Evolutionary conservation across 2,797 vertebrate genomes (phyloP).

Genomic region (Coreius guichenoti): DNA sequence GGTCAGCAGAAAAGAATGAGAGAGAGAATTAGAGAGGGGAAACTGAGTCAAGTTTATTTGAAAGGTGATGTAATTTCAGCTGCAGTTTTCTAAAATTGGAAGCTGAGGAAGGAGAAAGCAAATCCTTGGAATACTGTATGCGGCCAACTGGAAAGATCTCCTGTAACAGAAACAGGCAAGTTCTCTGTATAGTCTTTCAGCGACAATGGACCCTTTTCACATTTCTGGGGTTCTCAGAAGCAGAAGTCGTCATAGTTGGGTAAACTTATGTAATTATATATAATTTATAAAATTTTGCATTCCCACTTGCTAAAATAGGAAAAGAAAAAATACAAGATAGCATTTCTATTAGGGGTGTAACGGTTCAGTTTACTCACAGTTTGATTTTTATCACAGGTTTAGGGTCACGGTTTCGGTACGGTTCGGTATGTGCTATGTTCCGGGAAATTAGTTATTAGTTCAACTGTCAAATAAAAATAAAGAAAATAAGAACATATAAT

Average conservation of each 20-base stretch:
- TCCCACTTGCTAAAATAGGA: not conserved
- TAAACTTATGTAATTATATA: not conserved
- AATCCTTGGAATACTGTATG: slow-evolving; percentile 24
- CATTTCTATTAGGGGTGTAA: too few species aligned
- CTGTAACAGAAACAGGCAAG: not conserved
- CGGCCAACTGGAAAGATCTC: not conserved
- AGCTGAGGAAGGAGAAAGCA: slow-evolving; percentile 33
- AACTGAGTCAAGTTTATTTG: slow-evolving; percentile 55
- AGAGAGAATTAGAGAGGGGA: slow-evolving; percentile 37
- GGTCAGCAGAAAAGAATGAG: slow-evolving; percentile 41
- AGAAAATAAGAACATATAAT: too few species aligned
- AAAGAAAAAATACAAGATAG: not conserved
- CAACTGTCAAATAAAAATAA: too few species aligned
- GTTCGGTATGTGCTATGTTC: too few species aligned
- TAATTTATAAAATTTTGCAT: not conserved
- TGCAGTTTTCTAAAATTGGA: slow-evolving; percentile 66
- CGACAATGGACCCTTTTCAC: not conserved
- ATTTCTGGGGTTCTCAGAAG: not conserved
- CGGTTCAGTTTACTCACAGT: too few species aligned
- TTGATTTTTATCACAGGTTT: too few species aligned
- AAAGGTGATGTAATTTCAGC: slow-evolving; percentile 59
- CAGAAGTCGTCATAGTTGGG: not conserved
- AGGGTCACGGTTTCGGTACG: too few species aligned
- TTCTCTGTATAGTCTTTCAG: not conserved
- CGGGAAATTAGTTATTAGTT: too few species aligned